Evolutionary conservation across 2,113 vertebrate species (phyloP).

Genomic region (Anseranas semipalmata): DNA sequence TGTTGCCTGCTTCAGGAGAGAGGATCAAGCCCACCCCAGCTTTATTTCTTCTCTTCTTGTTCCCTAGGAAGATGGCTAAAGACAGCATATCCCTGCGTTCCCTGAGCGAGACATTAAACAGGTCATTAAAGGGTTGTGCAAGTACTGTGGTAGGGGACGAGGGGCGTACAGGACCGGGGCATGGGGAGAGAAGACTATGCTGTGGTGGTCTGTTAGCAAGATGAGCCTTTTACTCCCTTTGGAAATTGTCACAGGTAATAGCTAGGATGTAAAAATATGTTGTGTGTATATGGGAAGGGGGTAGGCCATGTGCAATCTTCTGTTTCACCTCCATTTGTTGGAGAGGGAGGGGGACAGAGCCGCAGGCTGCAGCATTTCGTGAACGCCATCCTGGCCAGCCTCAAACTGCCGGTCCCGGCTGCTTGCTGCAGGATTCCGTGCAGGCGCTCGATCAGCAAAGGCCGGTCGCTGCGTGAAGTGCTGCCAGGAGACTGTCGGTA

Average conservation of each 20-base stretch:
- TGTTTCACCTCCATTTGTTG: background rate
- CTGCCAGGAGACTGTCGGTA: fast-evolving
- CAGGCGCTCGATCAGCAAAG: background rate
- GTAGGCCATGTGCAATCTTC: background rate
- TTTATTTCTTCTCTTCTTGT: background rate
- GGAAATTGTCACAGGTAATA: background rate
- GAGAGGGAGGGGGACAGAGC: background rate
- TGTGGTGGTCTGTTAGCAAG: background rate
- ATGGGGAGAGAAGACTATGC: background rate
- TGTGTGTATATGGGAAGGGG: fast-evolving
- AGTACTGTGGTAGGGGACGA: background rate
- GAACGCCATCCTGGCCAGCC: background rate
- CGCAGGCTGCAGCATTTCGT: background rate
- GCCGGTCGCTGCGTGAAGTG: background rate
- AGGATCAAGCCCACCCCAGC: background rate
- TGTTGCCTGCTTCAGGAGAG: conserved; percentile 17
- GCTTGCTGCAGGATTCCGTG: background rate
- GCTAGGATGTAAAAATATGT: no score
- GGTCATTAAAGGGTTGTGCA: conserved; percentile 43
- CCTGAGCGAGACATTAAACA: conserved; percentile 73
- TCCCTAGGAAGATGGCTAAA: conserved; percentile 69
- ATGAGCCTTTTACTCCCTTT: background rate
- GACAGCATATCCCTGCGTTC: conserved; percentile 66
- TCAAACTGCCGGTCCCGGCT: background rate
- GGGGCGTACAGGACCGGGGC: background rate